Evolutionary conservation across 2,797 vertebrate species (phyloP).

Genomic region (Mastacembelus armatus): DNA sequence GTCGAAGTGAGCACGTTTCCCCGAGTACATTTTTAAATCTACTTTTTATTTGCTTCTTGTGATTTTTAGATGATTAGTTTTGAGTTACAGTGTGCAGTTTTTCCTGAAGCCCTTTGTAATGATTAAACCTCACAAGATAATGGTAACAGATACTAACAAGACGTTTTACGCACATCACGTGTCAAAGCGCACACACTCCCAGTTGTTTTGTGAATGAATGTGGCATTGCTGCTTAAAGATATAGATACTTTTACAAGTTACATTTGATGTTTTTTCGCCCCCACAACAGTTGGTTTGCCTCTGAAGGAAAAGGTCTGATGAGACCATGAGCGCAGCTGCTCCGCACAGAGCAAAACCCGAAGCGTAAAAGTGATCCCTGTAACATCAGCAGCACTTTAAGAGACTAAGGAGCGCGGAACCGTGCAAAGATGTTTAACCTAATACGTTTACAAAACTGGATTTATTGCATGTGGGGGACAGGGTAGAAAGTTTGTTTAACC

Average conservation of each 20-base stretch:
- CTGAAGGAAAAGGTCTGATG: constrained; percentile 9
- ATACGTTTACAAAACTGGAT: background rate
- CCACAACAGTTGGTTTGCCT: background rate
- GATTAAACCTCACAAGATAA: constrained; percentile 1
- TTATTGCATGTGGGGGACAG: background rate
- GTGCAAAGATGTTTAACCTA: background rate
- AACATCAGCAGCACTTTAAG: constrained; percentile 23
- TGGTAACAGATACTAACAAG: background rate
- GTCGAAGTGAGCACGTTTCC: too few species aligned
- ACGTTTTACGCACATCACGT: constrained; percentile 22
- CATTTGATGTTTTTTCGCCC: background rate
- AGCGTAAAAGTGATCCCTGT: background rate
- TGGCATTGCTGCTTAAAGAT: background rate
- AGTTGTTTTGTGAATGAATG: background rate
- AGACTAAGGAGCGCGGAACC: background rate
- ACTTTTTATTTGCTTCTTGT: background rate
- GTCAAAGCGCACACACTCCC: background rate
- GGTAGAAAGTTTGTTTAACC: constrained; percentile 11
- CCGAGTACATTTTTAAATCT: too few species aligned
- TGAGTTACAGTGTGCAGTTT: background rate
- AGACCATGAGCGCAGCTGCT: background rate
- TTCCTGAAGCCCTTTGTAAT: background rate
- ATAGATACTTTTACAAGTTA: background rate
- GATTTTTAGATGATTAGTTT: too few species aligned
- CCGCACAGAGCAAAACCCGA: background rate